Percentiles rank a stretch among this genome's conserved stretches.
These are phyloP conservation scores for Amazona vittata DNA, from an alignment of 2,113 vertebrate genomes.

Conservation along the genomic window DNA sequence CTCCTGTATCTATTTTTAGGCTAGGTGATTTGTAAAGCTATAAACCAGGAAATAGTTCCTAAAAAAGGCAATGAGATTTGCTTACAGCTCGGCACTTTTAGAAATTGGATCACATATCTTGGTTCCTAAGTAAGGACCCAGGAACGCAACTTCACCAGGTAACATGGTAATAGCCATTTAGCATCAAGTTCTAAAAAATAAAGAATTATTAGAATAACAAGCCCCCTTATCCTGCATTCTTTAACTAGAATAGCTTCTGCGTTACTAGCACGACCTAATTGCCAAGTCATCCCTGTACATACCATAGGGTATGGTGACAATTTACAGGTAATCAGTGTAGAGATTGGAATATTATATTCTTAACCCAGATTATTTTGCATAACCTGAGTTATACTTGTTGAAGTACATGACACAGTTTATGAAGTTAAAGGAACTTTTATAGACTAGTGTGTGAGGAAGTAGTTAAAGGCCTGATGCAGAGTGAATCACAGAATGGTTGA, in stretches of 20 bases:
- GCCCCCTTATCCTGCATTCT: background rate
- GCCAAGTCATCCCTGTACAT: background rate
- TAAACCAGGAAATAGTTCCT: background rate
- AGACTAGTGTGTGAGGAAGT: background rate
- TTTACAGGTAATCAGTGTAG: background rate
- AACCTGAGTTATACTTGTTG: background rate
- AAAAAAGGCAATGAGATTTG: background rate
- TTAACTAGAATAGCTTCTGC: background rate
- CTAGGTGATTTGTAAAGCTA: background rate
- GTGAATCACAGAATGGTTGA: background rate
- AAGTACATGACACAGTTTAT: background rate
- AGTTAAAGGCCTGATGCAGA: background rate
- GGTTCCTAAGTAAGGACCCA: background rate
- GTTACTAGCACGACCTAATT: background rate
- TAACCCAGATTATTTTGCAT: background rate
- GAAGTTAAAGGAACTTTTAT: background rate
- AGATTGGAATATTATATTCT: background rate
- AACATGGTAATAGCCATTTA: background rate
- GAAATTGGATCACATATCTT: background rate
- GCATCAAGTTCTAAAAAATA: background rate
- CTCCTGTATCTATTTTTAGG: background rate
- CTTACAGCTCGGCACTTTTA: background rate
- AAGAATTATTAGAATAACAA: background rate
- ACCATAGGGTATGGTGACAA: background rate
- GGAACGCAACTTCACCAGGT: background rate